Conservation (phyloP, 2,888 invertebrate genomes). For the Agriopis marginaria region DNA sequence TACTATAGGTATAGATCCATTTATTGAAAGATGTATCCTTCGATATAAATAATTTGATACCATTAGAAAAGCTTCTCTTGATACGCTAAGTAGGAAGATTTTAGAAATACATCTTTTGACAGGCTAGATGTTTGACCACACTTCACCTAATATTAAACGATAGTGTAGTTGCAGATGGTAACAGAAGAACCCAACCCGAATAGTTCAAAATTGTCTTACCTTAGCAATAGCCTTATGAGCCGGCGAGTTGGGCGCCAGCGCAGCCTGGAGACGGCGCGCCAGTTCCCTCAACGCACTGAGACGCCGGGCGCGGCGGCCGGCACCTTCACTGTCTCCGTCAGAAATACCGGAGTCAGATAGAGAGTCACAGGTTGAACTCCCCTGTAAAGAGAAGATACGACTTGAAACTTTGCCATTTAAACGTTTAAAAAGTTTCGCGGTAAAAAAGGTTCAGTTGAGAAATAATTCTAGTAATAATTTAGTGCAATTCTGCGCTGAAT, state of each 20-base stretch:
- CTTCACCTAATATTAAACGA: neutral
- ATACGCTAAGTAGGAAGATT: no score
- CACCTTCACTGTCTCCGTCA: slow-evolving; percentile 89
- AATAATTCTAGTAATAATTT: no score
- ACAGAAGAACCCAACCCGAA: neutral
- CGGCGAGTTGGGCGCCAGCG: slow-evolving; percentile 89
- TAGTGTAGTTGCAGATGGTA: neutral
- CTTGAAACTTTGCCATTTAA: neutral
- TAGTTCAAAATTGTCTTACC: slow-evolving; percentile 58
- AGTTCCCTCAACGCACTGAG: slow-evolving; percentile 89
- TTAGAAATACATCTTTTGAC: no score
- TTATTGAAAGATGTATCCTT: no score
- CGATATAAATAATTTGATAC: no score
- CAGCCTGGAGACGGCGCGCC: slow-evolving; percentile 89
- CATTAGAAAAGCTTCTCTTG: no score
- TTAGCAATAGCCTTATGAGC: slow-evolving; percentile 89
- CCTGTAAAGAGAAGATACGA: slow-evolving; percentile 53
- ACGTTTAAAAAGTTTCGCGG: no score
- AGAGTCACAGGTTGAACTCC: slow-evolving; percentile 88
- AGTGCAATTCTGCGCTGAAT: no score
- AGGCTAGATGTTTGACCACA: no score
- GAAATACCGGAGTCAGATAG: slow-evolving; percentile 93
- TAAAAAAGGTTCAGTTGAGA: no score
- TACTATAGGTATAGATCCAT: no score
- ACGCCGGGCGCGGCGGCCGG: slow-evolving; percentile 89